Conservation (phyloP, 2,113 vertebrate species). For the Caranx melampygus region DNA sequence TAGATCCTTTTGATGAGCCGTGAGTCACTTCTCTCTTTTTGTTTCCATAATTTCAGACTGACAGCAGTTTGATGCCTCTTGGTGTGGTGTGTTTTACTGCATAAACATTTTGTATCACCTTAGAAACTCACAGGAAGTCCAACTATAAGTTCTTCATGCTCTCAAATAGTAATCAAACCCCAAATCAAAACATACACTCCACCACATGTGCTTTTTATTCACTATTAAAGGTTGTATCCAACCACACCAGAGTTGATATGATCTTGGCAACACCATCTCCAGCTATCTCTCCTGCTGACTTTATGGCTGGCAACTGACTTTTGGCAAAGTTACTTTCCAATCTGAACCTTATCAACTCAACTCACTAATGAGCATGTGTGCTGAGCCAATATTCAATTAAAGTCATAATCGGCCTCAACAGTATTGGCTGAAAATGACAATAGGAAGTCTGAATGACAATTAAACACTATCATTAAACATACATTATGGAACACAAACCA, state of each 20-base stretch:
- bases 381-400: constrained; percentile 59
- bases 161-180: background rate
- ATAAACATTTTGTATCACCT: background rate
- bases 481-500: constrained; percentile 55
- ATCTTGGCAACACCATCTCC: constrained; percentile 26
- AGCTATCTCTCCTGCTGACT: constrained; percentile 18
- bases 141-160: background rate
- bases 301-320: constrained; percentile 39
- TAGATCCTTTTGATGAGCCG: constrained; percentile 8
- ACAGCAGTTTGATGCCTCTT: background rate
- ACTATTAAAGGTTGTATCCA: background rate
- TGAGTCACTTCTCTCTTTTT: background rate
- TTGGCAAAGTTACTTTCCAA: constrained; percentile 47
- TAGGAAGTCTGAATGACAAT: constrained; percentile 38
- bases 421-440: constrained; percentile 41
- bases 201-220: background rate
- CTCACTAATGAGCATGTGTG: constrained; percentile 51
- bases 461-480: constrained; percentile 55
- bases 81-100: background rate
- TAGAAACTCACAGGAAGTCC: background rate
- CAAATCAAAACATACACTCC: background rate
- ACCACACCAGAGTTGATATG: background rate
- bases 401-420: constrained; percentile 49
- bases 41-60: background rate
- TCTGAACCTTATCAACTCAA: constrained; percentile 51